Conservation (phyloP, 2,888 invertebrate species). For the Drosophila pseudotakahashii region DNA sequence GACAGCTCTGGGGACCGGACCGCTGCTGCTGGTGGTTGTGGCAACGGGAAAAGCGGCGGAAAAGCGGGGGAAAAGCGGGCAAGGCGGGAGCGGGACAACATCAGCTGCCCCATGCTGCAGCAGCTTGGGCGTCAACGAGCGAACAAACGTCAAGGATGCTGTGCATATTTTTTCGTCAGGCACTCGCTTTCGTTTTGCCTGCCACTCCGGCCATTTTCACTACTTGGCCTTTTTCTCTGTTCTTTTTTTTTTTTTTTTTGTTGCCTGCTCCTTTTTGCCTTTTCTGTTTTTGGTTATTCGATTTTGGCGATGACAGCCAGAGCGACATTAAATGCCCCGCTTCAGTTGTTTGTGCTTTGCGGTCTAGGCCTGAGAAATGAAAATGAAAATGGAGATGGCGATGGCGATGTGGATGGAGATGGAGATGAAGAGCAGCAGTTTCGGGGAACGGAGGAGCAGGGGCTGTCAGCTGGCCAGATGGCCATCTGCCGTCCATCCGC, state of each 20-base stretch:
- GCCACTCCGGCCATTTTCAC: conserved; percentile 40
- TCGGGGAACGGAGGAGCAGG: conserved; percentile 3
- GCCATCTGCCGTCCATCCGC: conserved; percentile 40
- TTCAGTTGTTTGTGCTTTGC: conserved; percentile 73
- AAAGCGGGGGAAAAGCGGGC: not conserved
- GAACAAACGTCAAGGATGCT: conserved; percentile 79
- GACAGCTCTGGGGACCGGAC: conserved; percentile 35
- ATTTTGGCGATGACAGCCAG: conserved; percentile 78
- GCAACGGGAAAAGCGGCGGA: conserved; percentile 5
- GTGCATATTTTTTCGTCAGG: conserved; percentile 64
- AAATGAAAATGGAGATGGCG: conserved; percentile 15
- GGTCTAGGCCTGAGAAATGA: conserved; percentile 46
- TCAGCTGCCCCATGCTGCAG: conserved; percentile 37
- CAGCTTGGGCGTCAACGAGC: conserved; percentile 73
- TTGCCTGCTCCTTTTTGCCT: conserved; percentile 49
- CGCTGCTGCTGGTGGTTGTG: conserved; percentile 39
- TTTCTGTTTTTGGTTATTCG: conserved; percentile 63
- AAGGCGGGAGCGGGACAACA: conserved; percentile 22
- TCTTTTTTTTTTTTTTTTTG: not conserved
- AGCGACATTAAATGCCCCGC: conserved; percentile 79
- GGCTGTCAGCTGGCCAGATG: conserved; percentile 26
- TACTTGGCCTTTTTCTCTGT: conserved; percentile 20
- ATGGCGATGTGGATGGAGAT: not conserved
- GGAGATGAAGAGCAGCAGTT: no score
- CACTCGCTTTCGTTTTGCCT: conserved; percentile 44